phyloP scores from a whole-genome alignment of 2,113 vertebrate species.

The Anser cygnoides region DNA sequence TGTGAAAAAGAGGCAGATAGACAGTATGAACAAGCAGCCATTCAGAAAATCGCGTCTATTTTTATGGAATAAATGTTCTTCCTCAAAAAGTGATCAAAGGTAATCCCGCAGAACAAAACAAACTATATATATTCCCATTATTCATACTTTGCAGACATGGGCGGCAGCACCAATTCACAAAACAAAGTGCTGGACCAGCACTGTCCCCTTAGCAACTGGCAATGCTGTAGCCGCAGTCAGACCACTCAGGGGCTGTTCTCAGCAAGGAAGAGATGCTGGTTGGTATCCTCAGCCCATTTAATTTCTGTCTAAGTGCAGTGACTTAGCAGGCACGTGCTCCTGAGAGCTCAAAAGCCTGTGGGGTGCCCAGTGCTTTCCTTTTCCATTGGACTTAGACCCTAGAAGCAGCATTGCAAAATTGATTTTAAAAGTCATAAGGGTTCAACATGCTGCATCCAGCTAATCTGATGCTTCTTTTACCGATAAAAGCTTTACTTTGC shows the following conservation, averaged over 20 bases:
- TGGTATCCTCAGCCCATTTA: not conserved
- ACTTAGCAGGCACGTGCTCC: not conserved
- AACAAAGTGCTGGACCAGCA: slow-evolving; percentile 16
- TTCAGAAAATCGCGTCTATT: not conserved
- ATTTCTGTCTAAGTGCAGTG: not conserved
- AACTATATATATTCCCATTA: not conserved
- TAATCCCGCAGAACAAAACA: not conserved
- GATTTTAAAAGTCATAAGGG: not conserved
- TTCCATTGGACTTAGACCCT: not conserved
- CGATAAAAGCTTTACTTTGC: not conserved
- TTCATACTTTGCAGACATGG: not conserved
- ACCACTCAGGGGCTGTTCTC: not conserved
- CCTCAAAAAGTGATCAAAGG: slow-evolving; percentile 16
- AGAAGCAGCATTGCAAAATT: not conserved
- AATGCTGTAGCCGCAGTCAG: not conserved
- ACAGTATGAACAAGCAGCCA: not conserved
- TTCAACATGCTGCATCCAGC: not conserved
- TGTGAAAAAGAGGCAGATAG: not conserved
- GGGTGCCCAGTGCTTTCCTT: not conserved
- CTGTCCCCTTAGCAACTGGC: slow-evolving; percentile 18
- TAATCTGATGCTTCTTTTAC: not conserved
- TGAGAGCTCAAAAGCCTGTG: not conserved
- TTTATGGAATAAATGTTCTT: not conserved
- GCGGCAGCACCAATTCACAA: not conserved
- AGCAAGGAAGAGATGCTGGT: not conserved